These are phyloP conservation scores for Antitype chi DNA, from an alignment of 2,888 invertebrate species.

Conservation along the genomic window DNA sequence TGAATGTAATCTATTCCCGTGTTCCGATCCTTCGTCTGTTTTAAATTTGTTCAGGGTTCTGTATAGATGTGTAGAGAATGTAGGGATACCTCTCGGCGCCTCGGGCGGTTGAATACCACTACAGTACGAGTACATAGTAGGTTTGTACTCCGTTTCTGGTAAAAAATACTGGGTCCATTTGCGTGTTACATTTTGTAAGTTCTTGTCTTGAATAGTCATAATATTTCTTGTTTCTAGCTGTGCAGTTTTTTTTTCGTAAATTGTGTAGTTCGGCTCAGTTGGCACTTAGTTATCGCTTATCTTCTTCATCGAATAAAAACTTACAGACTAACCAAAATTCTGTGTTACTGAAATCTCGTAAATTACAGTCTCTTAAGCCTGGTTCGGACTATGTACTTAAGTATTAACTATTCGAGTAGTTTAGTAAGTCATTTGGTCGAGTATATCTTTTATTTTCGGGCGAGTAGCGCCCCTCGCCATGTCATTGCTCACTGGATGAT, in stretches of 20 bases:
- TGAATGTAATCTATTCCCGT: constrained; percentile 78
- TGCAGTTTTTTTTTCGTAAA: background rate
- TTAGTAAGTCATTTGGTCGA: too few relatives aligned
- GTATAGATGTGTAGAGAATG: constrained; percentile 15
- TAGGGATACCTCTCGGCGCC: constrained; percentile 25
- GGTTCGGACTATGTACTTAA: too few relatives aligned
- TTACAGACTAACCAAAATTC: background rate
- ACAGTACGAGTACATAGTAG: constrained; percentile 1
- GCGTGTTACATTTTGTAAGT: background rate
- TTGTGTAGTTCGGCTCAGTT: too few relatives aligned
- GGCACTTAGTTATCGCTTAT: background rate
- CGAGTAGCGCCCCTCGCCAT: too few relatives aligned
- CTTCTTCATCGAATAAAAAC: background rate
- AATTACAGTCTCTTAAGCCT: too few relatives aligned
- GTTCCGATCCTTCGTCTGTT: constrained; percentile 73
- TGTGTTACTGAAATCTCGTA: background rate
- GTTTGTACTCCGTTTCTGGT: constrained; percentile 1
- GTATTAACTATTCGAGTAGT: too few relatives aligned
- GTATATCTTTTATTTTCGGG: too few relatives aligned
- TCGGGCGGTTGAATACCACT: constrained; percentile 10
- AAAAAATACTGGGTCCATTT: background rate
- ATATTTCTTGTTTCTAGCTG: background rate
- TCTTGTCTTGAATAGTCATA: background rate
- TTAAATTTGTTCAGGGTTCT: constrained; percentile 73
- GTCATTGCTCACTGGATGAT: too few relatives aligned